Evolutionary conservation across 2,113 vertebrate genomes (phyloP).

Genomic region (Harpagus bidentatus): DNA sequence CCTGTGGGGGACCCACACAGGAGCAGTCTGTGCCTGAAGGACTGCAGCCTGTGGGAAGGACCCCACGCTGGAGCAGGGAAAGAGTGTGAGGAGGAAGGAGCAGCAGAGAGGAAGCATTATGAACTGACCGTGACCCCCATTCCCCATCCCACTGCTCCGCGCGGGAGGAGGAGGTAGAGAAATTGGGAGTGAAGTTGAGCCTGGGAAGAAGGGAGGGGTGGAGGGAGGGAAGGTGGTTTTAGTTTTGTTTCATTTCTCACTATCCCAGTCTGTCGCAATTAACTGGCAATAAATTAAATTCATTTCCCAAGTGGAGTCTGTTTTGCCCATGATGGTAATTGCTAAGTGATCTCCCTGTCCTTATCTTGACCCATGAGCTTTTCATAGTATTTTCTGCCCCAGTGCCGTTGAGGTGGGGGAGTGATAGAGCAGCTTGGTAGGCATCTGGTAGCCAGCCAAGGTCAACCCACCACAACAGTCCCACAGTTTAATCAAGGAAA

Average conservation of each 20-base stretch:
- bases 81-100: neutral
- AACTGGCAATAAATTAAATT: neutral
- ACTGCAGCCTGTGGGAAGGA: neutral
- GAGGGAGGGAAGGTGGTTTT: neutral
- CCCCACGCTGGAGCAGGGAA: neutral
- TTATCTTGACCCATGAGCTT: neutral
- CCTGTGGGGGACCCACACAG: neutral
- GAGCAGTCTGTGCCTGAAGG: neutral
- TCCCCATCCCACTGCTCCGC: fast-evolving
- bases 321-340: neutral
- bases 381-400: neutral
- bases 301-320: neutral
- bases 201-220: neutral
- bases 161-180: fast-evolving
- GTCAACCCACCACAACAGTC: neutral
- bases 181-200: neutral
- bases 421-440: neutral
- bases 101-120: neutral
- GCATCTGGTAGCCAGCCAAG: neutral
- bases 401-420: fast-evolving
- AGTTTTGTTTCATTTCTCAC: neutral
- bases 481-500: neutral
- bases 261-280: neutral
- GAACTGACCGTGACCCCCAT: neutral
- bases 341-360: neutral